A percentile compares a stretch with the other conserved stretches of the same genome.
Conservation (phyloP, 2,797 vertebrate genomes). For the Typhlichthys eigenmanni region DNA sequence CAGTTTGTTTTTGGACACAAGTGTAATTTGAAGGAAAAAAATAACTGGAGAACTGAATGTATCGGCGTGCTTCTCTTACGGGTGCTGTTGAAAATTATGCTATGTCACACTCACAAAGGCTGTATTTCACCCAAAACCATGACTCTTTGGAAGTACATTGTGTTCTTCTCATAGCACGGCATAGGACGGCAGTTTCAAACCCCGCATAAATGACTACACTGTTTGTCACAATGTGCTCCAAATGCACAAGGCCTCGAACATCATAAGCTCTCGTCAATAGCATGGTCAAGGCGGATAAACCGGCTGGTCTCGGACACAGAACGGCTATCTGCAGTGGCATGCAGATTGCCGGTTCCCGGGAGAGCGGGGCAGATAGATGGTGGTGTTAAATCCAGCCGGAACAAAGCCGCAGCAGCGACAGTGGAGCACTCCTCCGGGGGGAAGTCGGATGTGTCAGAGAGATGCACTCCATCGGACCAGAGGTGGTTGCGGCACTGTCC, state of each 20-base stretch:
- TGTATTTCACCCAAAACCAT: constrained; percentile 11
- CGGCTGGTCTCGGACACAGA: constrained; percentile 30
- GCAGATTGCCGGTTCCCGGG: constrained; percentile 50
- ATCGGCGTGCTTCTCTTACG: neutral
- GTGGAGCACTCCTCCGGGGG: constrained; percentile 54
- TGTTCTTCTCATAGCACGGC: neutral
- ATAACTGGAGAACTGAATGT: constrained; percentile 20
- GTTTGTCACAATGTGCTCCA: constrained; percentile 1
- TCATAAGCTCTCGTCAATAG: constrained; percentile 36
- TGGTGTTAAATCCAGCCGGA: constrained; percentile 43
- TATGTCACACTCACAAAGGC: constrained; percentile 10
- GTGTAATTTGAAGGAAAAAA: constrained; percentile 29
- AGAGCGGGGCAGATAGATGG: constrained; percentile 50
- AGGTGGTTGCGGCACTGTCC: constrained; percentile 26
- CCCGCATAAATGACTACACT: too few species aligned
- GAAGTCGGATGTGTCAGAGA: constrained; percentile 39
- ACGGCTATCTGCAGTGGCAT: constrained; percentile 47
- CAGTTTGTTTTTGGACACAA: constrained; percentile 27
- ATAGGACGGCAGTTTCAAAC: neutral
- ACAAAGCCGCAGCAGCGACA: constrained; percentile 53
- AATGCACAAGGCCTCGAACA: constrained; percentile 19
- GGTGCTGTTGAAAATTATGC: neutral
- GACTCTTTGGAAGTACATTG: neutral
- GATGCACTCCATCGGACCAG: constrained; percentile 21
- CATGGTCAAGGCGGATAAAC: constrained; percentile 36